Base-by-base conservation (phyloP, 2,888 invertebrate species). In the Chymomyza caudatula region DNA sequence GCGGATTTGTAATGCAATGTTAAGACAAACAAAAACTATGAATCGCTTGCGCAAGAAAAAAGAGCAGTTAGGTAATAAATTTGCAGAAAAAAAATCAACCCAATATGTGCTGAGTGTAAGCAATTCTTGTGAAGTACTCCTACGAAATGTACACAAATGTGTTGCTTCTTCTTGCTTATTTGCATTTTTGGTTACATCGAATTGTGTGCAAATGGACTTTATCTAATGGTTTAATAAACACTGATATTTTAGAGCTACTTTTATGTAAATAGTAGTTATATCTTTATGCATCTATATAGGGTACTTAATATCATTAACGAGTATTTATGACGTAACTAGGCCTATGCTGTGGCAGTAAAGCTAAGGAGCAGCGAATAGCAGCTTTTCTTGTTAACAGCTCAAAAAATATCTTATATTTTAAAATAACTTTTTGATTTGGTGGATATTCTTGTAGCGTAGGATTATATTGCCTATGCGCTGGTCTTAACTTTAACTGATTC, bases 1-100 rank as follows among this genome's bases (percentile, higher is more conserved):
- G 68, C 60, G 76, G 67, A 76, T 74, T 71, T 74, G 63, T 76
- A 59, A 57, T 59, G 76, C 67, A 63, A 79, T 82, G 74, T 71
- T 81, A 69, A 60, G 67, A 53, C 29, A 37, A 60, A 58, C 29
- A 51, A 52, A 5, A 55, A 55, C 58, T 56, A 55, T 58, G 44
- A 19, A 17, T n/a, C 43, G 23, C 17, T 23, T 56, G 42, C 53
- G 53, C 58, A 62, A 49, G n/a, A 13, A 53, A 65, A 60, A 60
- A 67, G 57, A 67, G 59, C 67, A 63, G 51, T 57, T 54, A 52
- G 64, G 63, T 57, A 55, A 53, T 55, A 65, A 66, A 72, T 47
- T 47, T 47, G 5, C 13, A 17, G 17, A 8, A 47, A 15, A n/a
- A 47, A 17, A 6, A 4, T 19, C 47, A 47, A 13, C 25, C 29